phyloP scores from a whole-genome alignment of 2,113 vertebrate species.

The Percopsis transmontana region DNA sequence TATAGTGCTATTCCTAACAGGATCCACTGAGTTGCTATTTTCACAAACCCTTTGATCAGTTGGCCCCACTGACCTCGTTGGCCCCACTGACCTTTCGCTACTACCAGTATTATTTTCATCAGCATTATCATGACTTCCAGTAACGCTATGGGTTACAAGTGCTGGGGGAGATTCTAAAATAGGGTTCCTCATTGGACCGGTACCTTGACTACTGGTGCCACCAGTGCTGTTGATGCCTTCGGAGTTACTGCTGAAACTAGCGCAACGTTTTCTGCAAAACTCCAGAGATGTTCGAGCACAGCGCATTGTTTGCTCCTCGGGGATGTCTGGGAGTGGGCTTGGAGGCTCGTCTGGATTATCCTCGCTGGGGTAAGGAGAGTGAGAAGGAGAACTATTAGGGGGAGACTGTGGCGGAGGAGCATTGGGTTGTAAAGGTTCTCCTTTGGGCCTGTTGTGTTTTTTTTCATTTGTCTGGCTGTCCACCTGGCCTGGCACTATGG shows the following conservation, averaged over 20 bases:
- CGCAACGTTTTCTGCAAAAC: constrained; percentile 40
- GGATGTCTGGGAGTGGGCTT: constrained; percentile 61
- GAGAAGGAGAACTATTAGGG: constrained; percentile 12
- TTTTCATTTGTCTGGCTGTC: constrained; percentile 65
- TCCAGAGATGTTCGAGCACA: constrained; percentile 71
- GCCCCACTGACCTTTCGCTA: neutral
- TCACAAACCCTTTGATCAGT: neutral
- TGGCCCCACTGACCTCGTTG: neutral
- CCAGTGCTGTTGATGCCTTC: constrained; percentile 37
- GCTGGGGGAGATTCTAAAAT: constrained; percentile 72
- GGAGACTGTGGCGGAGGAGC: constrained; percentile 52
- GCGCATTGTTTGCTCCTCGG: constrained; percentile 70
- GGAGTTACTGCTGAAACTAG: neutral
- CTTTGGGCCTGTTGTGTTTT: constrained; percentile 18
- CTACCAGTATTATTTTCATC: neutral
- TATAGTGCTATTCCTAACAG: neutral
- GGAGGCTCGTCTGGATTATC: constrained; percentile 44
- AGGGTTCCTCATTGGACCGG: constrained; percentile 61
- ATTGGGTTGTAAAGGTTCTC: constrained; percentile 1
- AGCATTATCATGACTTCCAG: neutral
- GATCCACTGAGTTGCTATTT: neutral
- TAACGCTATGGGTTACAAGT: constrained; percentile 74
- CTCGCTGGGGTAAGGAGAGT: constrained; percentile 25
- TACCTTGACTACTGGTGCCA: constrained; percentile 48
- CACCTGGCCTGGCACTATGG: constrained; percentile 73